Percentiles rank a stretch among this genome's conserved stretches.
Evolutionary conservation across 2,888 invertebrate genomes (phyloP).

Genomic region (Archaeoteleia sp.): DNA sequence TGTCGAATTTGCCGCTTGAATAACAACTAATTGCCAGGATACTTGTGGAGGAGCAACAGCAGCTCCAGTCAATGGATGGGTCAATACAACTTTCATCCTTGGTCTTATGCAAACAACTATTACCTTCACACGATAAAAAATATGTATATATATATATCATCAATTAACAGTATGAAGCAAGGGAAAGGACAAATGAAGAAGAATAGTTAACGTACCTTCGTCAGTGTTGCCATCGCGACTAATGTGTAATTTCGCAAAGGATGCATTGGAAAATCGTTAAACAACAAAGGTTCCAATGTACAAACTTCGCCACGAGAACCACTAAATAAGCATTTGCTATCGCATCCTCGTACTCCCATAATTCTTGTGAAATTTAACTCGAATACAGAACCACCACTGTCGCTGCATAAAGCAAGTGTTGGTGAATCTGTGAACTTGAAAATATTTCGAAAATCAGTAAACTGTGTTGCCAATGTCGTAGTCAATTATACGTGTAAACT

Average conservation of each 20-base stretch:
- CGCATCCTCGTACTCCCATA: conserved; percentile 90
- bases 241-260: conserved; percentile 85
- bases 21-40: conserved; percentile 93
- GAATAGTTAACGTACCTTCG: conserved; percentile 81
- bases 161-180: too few species aligned
- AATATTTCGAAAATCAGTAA: too few species aligned
- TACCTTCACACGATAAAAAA: conserved; percentile 78
- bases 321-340: conserved; percentile 95
- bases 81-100: conserved; percentile 85
- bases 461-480: too few species aligned
- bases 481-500: too few species aligned
- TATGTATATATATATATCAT: conserved; percentile 7
- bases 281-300: conserved; percentile 81
- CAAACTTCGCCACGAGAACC: conserved; percentile 97
- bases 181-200: too few species aligned
- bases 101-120: conserved; percentile 88
- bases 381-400: conserved; percentile 97
- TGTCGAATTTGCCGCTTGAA: conserved; percentile 82
- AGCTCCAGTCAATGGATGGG: conserved; percentile 82
- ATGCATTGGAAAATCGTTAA: conserved; percentile 78
- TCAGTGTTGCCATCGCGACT: conserved; percentile 94
- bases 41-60: conserved; percentile 90
- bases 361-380: conserved; percentile 91
- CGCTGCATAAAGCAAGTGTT: conserved; percentile 87
- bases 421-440: conserved; percentile 82